A percentile compares a stretch with the other conserved stretches of the same genome.
These are phyloP conservation scores for Maniola hyperantus DNA, from an alignment of 2,888 invertebrate species.

Conservation along the genomic window DNA sequence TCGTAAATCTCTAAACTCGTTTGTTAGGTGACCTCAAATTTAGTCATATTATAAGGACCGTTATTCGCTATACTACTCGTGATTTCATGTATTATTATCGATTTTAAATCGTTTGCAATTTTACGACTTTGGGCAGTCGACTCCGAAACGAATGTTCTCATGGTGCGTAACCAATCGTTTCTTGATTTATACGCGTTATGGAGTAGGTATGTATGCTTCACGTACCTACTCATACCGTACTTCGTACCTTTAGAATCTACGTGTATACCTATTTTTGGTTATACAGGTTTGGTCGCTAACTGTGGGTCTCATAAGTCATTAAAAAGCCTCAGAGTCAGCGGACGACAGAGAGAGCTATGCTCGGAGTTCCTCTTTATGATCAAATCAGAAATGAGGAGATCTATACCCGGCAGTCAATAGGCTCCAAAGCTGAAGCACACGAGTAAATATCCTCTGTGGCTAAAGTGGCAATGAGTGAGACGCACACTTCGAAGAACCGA, in stretches of 20 bases:
- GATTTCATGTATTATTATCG: conserved; percentile 51
- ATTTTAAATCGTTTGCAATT: conserved; percentile 50
- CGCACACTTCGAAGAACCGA: no score
- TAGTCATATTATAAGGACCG: conserved; percentile 34
- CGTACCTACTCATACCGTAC: neutral
- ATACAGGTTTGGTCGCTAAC: no score
- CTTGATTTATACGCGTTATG: conserved; percentile 48
- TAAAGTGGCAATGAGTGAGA: no score
- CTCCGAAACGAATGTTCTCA: conserved; percentile 59
- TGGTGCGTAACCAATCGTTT: conserved; percentile 58
- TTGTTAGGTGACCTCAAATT: conserved; percentile 37
- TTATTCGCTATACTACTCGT: conserved; percentile 37
- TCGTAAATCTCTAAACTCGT: conserved; percentile 27
- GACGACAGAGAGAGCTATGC: no score
- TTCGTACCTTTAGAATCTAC: neutral
- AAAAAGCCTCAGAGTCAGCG: no score
- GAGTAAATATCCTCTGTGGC: no score
- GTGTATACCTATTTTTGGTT: no score
- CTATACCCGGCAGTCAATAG: no score
- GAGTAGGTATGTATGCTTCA: neutral
- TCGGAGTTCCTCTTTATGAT: no score
- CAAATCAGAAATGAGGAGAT: no score
- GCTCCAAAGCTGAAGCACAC: no score
- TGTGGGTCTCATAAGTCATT: no score
- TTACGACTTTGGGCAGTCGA: conserved; percentile 48